Evolutionary conservation across 2,888 invertebrate genomes (phyloP).

Genomic region (Lysandra coridon): DNA sequence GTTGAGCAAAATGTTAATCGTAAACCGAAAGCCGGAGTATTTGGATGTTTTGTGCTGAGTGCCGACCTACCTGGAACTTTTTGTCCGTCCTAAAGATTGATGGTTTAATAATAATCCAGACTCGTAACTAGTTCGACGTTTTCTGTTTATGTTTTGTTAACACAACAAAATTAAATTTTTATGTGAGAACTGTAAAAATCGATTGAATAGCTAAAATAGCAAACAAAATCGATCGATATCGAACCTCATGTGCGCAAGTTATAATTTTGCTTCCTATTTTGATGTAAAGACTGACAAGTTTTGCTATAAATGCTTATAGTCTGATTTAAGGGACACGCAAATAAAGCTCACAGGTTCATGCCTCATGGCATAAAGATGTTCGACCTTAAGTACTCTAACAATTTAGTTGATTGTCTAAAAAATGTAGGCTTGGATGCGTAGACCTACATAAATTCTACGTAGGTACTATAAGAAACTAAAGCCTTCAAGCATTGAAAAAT

Average conservation of each 20-base stretch:
- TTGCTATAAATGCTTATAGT: too few species aligned
- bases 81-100: constrained; percentile 11
- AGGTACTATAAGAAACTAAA: neutral
- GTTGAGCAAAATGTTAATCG: neutral
- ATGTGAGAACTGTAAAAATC: too few species aligned
- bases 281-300: too few species aligned
- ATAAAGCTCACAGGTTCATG: too few species aligned
- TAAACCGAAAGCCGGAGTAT: neutral
- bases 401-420: too few species aligned
- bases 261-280: too few species aligned
- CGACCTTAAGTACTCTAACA: neutral
- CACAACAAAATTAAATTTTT: neutral
- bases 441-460: neutral
- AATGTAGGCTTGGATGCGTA: too few species aligned
- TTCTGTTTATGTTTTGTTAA: neutral
- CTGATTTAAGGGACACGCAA: too few species aligned
- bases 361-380: neutral
- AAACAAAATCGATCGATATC: too few species aligned
- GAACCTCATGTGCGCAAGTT: too few species aligned
- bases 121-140: neutral
- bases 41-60: neutral
- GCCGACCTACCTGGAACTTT: constrained; percentile 11
- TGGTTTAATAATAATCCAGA: neutral
- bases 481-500: neutral
- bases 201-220: too few species aligned